These are phyloP conservation scores for Tetrao urogallus DNA, from an alignment of 2,113 vertebrate genomes.

Conservation along the genomic window DNA sequence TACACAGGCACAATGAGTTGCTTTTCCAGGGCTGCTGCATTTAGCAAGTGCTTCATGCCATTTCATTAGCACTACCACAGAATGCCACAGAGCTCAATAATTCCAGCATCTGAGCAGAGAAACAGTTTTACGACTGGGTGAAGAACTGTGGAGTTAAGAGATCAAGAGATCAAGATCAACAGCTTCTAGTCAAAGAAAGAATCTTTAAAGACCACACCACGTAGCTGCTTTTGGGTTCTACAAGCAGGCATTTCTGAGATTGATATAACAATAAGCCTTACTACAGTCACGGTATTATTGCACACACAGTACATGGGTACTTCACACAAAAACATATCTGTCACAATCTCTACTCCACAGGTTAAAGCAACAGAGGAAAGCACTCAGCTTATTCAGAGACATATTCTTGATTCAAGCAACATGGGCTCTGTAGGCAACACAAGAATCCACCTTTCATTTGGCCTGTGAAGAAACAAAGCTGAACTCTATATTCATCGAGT, in stretches of 20 bases:
- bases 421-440: slow-evolving; percentile 2
- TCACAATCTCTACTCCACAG: slow-evolving; percentile 38
- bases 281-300: neutral
- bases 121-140: slow-evolving; percentile 47
- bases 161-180: neutral
- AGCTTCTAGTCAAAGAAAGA: slow-evolving; percentile 16
- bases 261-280: slow-evolving; percentile 1
- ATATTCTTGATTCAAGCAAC: slow-evolving; percentile 25
- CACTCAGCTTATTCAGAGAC: neutral
- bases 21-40: slow-evolving; percentile 23
- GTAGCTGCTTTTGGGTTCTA: neutral
- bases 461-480: slow-evolving; percentile 1
- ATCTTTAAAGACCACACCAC: slow-evolving; percentile 14
- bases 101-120: slow-evolving; percentile 19
- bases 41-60: neutral
- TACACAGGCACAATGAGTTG: slow-evolving; percentile 40
- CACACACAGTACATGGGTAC: neutral
- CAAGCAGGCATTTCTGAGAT: slow-evolving; percentile 17
- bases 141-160: slow-evolving; percentile 48
- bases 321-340: slow-evolving; percentile 27
- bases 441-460: slow-evolving; percentile 14
- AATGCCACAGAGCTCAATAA: slow-evolving; percentile 39
- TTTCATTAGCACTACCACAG: slow-evolving; percentile 34
- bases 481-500: slow-evolving; percentile 8
- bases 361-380: slow-evolving; percentile 28